These are phyloP conservation scores for Mimachlamys varia DNA, from an alignment of 2,888 invertebrate species.

Conservation along the genomic window DNA sequence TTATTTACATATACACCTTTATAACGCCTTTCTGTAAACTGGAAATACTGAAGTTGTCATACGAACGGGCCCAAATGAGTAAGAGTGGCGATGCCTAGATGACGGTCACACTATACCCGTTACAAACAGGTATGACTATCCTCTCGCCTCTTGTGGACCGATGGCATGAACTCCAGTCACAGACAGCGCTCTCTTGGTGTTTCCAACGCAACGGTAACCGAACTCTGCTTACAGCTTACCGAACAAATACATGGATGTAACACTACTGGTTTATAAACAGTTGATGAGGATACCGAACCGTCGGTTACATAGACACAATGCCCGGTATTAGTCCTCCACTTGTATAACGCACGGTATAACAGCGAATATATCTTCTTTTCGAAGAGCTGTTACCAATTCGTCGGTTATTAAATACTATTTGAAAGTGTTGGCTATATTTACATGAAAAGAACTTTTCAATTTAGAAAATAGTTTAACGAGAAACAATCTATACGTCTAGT, in stretches of 20 bases:
- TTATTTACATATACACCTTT: not conserved
- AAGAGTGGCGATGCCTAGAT: not conserved
- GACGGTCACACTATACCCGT: not conserved
- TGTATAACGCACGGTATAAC: too few relatives aligned
- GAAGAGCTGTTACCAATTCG: too few relatives aligned
- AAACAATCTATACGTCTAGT: too few relatives aligned
- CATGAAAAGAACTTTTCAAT: too few relatives aligned
- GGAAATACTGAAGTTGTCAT: too few relatives aligned
- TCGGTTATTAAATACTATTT: too few relatives aligned
- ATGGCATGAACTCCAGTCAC: not conserved
- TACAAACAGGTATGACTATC: not conserved
- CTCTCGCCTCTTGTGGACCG: not conserved
- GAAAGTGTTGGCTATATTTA: too few relatives aligned
- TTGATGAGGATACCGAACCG: not conserved
- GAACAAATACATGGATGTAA: not conserved
- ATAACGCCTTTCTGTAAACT: not conserved
- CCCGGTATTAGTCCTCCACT: too few relatives aligned
- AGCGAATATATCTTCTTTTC: too few relatives aligned
- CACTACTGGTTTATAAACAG: not conserved
- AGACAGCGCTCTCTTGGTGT: not conserved
- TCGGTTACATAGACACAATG: too few relatives aligned
- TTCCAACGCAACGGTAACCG: not conserved
- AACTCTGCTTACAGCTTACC: not conserved
- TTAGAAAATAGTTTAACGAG: too few relatives aligned
- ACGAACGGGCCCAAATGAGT: not conserved